Evolutionary conservation across 2,113 vertebrate genomes (phyloP).

Genomic region (Xyliphius kryptos): DNA sequence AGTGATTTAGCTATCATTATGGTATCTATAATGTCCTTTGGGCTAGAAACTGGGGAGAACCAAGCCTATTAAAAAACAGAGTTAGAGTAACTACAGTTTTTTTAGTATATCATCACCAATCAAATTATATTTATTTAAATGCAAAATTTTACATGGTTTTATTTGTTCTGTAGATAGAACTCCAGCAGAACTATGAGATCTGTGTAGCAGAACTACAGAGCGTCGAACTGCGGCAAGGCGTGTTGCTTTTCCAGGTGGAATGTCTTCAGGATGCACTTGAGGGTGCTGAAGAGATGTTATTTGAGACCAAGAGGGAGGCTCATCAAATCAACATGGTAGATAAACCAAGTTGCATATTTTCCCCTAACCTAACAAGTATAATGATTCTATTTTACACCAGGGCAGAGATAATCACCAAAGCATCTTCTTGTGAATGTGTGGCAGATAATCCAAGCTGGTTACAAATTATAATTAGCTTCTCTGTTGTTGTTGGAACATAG

Average conservation of each 20-base stretch:
- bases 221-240: conserved; percentile 64
- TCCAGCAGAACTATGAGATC: conserved; percentile 62
- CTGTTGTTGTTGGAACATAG: too few relatives aligned
- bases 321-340: conserved; percentile 51
- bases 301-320: conserved; percentile 62
- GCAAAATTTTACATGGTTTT: too few relatives aligned
- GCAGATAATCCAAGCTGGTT: too few relatives aligned
- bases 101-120: too few relatives aligned
- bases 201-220: conserved; percentile 61
- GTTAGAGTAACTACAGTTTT: too few relatives aligned
- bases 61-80: not conserved
- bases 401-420: too few relatives aligned
- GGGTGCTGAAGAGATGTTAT: conserved; percentile 66
- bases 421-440: too few relatives aligned
- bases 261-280: conserved; percentile 66
- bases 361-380: too few relatives aligned
- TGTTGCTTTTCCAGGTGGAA: conserved; percentile 68
- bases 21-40: not conserved
- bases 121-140: too few relatives aligned
- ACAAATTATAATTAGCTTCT: too few relatives aligned
- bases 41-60: not conserved
- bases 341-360: not conserved
- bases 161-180: conserved; percentile 54
- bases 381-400: too few relatives aligned
- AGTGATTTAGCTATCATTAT: not conserved